Conservation (phyloP, 2,797 vertebrate species). For the Orientallactaga sibirica region DNA sequence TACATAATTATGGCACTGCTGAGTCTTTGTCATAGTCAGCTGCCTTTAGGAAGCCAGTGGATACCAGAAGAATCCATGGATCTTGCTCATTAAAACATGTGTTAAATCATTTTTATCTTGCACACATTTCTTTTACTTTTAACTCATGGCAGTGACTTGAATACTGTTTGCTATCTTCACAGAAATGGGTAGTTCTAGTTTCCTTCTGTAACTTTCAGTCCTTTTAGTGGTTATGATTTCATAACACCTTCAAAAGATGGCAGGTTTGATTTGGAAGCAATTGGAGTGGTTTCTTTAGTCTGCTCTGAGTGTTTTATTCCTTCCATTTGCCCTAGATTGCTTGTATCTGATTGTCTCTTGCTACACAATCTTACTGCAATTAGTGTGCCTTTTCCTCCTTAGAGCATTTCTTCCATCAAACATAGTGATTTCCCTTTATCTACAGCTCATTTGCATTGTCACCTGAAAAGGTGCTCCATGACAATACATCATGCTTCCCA, state of each 20-base stretch:
- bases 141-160: not conserved
- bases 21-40: conserved; percentile 16
- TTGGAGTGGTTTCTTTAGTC: not conserved
- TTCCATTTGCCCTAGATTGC: conserved; percentile 14
- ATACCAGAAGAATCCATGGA: not conserved
- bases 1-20: conserved; percentile 5
- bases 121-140: not conserved
- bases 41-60: not conserved
- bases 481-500: conserved; percentile 32
- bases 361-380: conserved; percentile 6
- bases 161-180: not conserved
- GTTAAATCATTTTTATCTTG: not conserved
- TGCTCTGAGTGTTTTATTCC: not conserved
- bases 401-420: conserved; percentile 31
- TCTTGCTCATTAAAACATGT: not conserved
- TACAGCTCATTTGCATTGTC: conserved; percentile 68
- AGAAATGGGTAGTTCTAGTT: not conserved
- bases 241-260: not conserved
- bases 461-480: conserved; percentile 60
- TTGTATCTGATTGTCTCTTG: conserved; percentile 57
- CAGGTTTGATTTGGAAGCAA: conserved; percentile 5
- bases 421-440: conserved; percentile 50
- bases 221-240: not conserved
- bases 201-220: not conserved
- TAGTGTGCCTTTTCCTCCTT: conserved; percentile 24